Evolutionary conservation across 2,888 invertebrate species (phyloP), one percentile per base, ranked within the genome.

Genomic region (Temnothorax ravouxi): DNA sequence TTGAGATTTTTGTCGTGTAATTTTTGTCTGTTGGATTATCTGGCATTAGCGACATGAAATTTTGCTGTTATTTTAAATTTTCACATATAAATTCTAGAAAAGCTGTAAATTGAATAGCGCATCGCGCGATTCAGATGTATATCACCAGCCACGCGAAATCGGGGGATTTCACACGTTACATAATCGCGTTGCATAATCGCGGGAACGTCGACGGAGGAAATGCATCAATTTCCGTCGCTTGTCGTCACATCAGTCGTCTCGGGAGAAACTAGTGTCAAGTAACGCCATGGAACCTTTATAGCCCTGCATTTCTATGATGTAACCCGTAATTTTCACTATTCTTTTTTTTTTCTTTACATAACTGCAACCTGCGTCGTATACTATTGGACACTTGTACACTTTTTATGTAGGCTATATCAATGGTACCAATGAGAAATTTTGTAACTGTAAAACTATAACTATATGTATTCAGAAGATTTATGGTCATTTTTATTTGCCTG

Each of bases 261-360:
- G 59, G 21, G 59, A 72, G 59, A 59, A 71, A 38, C 47, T 56
- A 50, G 47, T 64, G 79, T 84, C 82, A 66, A 61, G 67, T 29
- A 79, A 75, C 59, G 8, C 75, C 71, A 56, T 72, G 75, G 85
- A 89, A 87, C 74, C 87, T 88, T 84, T 90, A 87, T 25, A 80
- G 76, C 69, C n/a, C n/a, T 84, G 76, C 85, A 64, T 79, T 44
- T 44, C 34, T 50, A 56, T 75, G 47, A 41, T 50, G 79, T 84
- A 87, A 88, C 79, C 84, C 75, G 85, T 87, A 75, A 87, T 86
- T 84, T 79, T 62, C 79, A 62, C 79, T 75, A 71, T 34, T 41
- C 84, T 29, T 59, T 47, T 54, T 84, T 84, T 84, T 84, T 56
- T 13, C 6, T 1, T 89, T 89, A 88, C 29, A 34, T 34, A 85